Percentiles rank a stretch among this genome's conserved stretches.
These are phyloP conservation scores for Ceyx cyanopectus DNA, from an alignment of 2,113 vertebrate genomes.

Conservation along the genomic window DNA sequence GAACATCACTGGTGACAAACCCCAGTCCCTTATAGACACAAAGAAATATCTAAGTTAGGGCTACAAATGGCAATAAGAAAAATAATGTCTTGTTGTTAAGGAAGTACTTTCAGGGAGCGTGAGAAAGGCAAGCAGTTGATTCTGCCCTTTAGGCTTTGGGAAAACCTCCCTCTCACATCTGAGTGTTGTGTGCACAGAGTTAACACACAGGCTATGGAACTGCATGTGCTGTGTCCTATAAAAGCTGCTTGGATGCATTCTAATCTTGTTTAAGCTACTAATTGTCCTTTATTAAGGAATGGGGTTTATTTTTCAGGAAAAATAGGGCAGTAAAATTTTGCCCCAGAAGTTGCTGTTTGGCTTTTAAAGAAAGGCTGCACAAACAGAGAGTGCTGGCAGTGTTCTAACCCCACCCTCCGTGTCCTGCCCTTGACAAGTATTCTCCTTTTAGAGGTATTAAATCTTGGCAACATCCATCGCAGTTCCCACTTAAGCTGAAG, in stretches of 20 bases:
- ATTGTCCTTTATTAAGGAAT: neutral
- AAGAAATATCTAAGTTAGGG: neutral
- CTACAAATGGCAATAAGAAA: neutral
- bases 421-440: conserved; percentile 37
- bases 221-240: neutral
- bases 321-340: neutral
- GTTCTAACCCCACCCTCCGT: neutral
- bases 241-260: neutral
- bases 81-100: neutral
- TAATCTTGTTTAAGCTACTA: conserved; percentile 1
- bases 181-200: neutral
- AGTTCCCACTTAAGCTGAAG: conserved; percentile 70
- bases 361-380: neutral
- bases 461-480: conserved; percentile 52
- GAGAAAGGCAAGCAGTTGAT: neutral
- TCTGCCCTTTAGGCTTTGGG: neutral
- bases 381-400: neutral
- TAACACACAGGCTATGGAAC: neutral
- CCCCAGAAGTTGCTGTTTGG: neutral
- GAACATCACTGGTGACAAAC: neutral
- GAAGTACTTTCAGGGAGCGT: neutral
- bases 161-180: neutral
- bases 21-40: fast-evolving
- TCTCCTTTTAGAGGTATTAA: conserved; percentile 49
- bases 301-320: neutral